Evolutionary conservation across 1,140 invertebrate species (phyloP).

Genomic region (Dryas iulia): DNA sequence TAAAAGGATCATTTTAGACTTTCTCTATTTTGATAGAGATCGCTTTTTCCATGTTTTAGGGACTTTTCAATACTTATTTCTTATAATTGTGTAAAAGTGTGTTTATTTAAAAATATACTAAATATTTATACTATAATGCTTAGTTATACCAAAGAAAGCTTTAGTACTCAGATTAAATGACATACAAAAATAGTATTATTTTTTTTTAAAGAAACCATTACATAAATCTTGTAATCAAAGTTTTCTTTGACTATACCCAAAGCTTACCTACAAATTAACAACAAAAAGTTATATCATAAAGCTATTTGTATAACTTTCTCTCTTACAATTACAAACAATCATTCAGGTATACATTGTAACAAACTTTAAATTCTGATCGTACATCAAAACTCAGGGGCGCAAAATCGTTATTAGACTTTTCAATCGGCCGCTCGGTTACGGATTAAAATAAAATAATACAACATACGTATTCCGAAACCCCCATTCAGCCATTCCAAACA

Average conservation of each 20-base stretch:
- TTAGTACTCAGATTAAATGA: too few relatives aligned
- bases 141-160: too few relatives aligned
- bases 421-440: conserved; percentile 51
- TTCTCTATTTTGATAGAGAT: neutral
- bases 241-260: too few relatives aligned
- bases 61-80: too few relatives aligned
- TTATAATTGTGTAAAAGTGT: too few relatives aligned
- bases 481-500: conserved; percentile 69
- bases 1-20: too few relatives aligned
- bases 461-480: conserved; percentile 51
- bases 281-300: neutral
- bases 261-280: too few relatives aligned
- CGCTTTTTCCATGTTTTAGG: neutral
- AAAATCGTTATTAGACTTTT: conserved; percentile 50
- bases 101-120: too few relatives aligned
- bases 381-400: conserved; percentile 28
- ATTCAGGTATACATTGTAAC: neutral
- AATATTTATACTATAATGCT: too few relatives aligned
- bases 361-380: conserved; percentile 27
- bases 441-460: conserved; percentile 74
- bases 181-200: too few relatives aligned
- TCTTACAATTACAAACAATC: neutral
- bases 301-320: neutral
- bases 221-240: too few relatives aligned
- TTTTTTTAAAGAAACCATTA: too few relatives aligned